Percentiles rank a stretch among this genome's conserved stretches.
Evolutionary conservation across 2,888 invertebrate species (phyloP).

Genomic region (Cremastinae sp.): DNA sequence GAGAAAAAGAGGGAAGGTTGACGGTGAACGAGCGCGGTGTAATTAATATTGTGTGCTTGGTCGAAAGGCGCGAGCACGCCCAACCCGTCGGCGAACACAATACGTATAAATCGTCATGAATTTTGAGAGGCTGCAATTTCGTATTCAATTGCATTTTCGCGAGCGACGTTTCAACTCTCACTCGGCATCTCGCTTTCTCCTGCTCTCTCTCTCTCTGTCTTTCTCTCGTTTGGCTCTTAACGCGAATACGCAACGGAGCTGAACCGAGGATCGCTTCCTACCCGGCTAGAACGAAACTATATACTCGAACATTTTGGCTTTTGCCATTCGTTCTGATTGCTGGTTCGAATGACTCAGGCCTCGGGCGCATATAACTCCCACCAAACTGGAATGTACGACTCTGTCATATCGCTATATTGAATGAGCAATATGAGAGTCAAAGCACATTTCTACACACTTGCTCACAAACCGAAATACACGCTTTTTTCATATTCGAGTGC

Average conservation of each 20-base stretch:
- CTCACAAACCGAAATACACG: not conserved
- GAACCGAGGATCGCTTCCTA: constrained; percentile 22
- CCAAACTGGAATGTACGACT: constrained; percentile 33
- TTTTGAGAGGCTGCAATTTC: constrained; percentile 75
- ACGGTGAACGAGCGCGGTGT: constrained; percentile 59
- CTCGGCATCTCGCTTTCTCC: constrained; percentile 53
- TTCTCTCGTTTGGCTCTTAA: constrained; percentile 51
- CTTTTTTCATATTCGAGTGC: not conserved
- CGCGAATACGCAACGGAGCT: constrained; percentile 16
- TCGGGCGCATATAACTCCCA: constrained; percentile 48
- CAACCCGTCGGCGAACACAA: constrained; percentile 70
- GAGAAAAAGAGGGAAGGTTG: constrained; percentile 34
- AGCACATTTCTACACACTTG: not conserved
- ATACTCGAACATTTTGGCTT: constrained; percentile 44
- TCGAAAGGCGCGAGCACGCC: constrained; percentile 68
- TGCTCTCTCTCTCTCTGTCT: constrained; percentile 55
- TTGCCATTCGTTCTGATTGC: constrained; percentile 66
- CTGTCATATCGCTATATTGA: constrained; percentile 13
- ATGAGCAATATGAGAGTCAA: constrained; percentile 25
- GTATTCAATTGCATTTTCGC: constrained; percentile 71
- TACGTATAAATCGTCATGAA: constrained; percentile 75
- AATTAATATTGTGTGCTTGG: constrained; percentile 71
- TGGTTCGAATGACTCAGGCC: constrained; percentile 64
- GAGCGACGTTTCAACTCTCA: constrained; percentile 56
- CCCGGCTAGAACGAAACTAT: constrained; percentile 41